phyloP scores from a whole-genome alignment of 2,797 vertebrate species.

The Acridotheres tristis region DNA sequence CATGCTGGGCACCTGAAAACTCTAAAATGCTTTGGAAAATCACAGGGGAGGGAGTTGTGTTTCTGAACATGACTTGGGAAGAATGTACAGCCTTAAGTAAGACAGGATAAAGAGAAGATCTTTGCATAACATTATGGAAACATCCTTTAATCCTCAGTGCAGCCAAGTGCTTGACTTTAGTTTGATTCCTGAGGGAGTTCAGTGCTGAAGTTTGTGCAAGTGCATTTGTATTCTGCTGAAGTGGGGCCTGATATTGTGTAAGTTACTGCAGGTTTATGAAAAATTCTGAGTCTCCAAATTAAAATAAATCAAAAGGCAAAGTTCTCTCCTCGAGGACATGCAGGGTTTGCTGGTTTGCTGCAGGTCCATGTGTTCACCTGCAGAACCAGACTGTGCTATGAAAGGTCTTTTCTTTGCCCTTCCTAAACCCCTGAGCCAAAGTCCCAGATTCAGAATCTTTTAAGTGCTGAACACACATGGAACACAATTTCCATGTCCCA shows the following conservation, averaged over 20 bases:
- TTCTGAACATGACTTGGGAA: not conserved
- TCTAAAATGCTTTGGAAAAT: not conserved
- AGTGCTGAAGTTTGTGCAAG: not conserved
- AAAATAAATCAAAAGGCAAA: not conserved
- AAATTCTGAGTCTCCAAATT: not conserved
- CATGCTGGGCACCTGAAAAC: not conserved
- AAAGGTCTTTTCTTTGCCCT: not conserved
- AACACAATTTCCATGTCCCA: not conserved
- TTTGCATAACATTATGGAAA: not conserved
- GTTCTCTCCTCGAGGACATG: not conserved
- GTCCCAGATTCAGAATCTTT: fast-evolving
- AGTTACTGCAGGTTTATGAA: not conserved
- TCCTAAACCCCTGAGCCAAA: not conserved
- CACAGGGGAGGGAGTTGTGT: not conserved
- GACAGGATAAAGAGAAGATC: not conserved
- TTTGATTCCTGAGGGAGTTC: not conserved
- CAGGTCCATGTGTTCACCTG: fast-evolving
- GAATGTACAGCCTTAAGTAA: not conserved
- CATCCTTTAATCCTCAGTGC: not conserved
- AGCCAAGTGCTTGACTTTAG: not conserved
- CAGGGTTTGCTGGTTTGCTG: not conserved
- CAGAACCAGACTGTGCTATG: not conserved
- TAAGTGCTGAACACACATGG: not conserved
- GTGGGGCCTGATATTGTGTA: not conserved
- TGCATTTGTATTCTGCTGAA: not conserved